phyloP scores from a whole-genome alignment of 2,113 vertebrate genomes.

The Holacanthus passer region DNA sequence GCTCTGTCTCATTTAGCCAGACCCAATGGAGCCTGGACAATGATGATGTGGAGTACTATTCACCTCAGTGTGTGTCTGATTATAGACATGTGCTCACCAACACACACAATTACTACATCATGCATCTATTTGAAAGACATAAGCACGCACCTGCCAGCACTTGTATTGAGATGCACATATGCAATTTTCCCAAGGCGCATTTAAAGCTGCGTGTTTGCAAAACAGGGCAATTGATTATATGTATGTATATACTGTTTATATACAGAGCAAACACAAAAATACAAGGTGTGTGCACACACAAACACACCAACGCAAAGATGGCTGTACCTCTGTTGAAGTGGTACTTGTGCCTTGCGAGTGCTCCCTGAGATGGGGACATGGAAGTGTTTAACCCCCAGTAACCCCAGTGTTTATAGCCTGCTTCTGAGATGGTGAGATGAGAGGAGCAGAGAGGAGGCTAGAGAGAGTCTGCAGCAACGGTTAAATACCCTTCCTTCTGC shows the following conservation, averaged over 20 bases:
- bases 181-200: slow-evolving; percentile 3
- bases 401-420: slow-evolving; percentile 39
- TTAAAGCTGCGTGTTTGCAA: slow-evolving; percentile 12
- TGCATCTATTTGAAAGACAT: neutral
- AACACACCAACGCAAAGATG: neutral
- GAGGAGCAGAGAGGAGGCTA: slow-evolving; percentile 7
- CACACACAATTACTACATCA: slow-evolving; percentile 25
- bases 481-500: neutral
- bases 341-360: slow-evolving; percentile 40
- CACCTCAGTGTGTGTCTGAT: slow-evolving; percentile 15
- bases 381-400: slow-evolving; percentile 62
- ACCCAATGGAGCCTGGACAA: slow-evolving; percentile 60
- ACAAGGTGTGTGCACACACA: neutral
- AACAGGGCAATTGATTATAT: neutral
- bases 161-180: slow-evolving; percentile 16
- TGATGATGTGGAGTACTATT: slow-evolving; percentile 48
- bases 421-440: slow-evolving; percentile 35
- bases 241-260: neutral
- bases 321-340: slow-evolving; percentile 33
- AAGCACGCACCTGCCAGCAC: slow-evolving; percentile 43
- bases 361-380: slow-evolving; percentile 43
- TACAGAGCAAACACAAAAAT: slow-evolving; percentile 3
- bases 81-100: neutral
- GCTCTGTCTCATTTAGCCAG: slow-evolving; percentile 67
- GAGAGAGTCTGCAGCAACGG: slow-evolving; percentile 1